Conservation (phyloP, 2,113 vertebrate genomes). For the Sphaerodactylus townsendi region DNA sequence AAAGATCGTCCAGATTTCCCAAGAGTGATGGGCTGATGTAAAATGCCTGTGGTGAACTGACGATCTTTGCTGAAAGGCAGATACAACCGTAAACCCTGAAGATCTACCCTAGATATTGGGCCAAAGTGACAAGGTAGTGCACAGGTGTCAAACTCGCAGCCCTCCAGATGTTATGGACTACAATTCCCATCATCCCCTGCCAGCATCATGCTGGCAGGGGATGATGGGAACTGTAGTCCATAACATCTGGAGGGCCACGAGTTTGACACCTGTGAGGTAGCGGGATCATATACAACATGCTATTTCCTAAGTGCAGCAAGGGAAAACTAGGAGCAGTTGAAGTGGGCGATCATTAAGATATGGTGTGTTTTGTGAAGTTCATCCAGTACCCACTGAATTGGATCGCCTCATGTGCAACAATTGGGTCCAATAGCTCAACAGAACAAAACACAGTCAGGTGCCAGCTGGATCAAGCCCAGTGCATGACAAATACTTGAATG, state of each 20-base stretch:
- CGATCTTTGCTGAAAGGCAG: neutral
- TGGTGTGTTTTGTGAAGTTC: neutral
- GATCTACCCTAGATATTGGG: constrained; percentile 19
- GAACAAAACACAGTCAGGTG: neutral
- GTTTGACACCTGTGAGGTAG: too few relatives aligned
- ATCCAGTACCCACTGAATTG: neutral
- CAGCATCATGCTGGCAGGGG: too few relatives aligned
- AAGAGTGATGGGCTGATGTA: constrained; percentile 13
- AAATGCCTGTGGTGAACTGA: neutral
- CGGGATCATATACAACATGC: too few relatives aligned
- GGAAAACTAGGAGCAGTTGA: too few relatives aligned
- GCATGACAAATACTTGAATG: neutral
- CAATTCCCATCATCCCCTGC: too few relatives aligned
- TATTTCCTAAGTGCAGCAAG: neutral
- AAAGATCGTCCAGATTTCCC: constrained; percentile 17
- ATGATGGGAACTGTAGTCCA: too few relatives aligned
- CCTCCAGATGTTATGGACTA: too few relatives aligned
- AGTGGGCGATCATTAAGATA: neutral
- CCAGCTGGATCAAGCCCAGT: neutral
- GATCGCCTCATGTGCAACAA: neutral
- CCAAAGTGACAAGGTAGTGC: neutral
- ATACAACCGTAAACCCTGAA: neutral
- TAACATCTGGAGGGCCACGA: too few relatives aligned
- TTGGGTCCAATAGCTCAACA: neutral
- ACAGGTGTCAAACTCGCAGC: too few relatives aligned